Evolutionary conservation across 2,888 invertebrate genomes (phyloP), one percentile per base, ranked within the genome.

Genomic region (Crossocerus cetratus): DNA sequence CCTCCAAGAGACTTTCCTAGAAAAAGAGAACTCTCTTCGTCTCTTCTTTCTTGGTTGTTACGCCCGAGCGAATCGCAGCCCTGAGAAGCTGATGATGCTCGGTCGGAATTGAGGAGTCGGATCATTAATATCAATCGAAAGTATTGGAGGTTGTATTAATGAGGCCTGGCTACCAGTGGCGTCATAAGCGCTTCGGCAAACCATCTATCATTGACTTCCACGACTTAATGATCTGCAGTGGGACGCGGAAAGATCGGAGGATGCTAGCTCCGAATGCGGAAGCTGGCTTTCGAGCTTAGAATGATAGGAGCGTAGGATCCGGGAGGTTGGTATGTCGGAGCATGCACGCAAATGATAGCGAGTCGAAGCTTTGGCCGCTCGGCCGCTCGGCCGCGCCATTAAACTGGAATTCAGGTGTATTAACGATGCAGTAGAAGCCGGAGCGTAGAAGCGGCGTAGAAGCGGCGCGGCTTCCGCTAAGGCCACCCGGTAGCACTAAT

Each of bases 401-500:
- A 82, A 81, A 79, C 64, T 81, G 82, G 82, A 82, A 82, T 83
- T 82, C 83, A 78, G 80, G 69, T 79, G 79, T 83, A 83, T 83
- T 76, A 82, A 81, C 77, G 81, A 80, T 74, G 68, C 66, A 56
- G 68, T 70, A 67, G 70, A 57, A 74, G n/a, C n/a, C n/a, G n/a
- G n/a, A n/a, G 65, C 69, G 74, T 68, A 76, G 65, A 72, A 80
- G 73, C 68, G 72, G 65, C 69, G 74, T 68, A 76, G 65, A 72
- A 80, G 73, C 68, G 72, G 61, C 64, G 65, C 69, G 32, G 32
- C 32, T 32, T 32, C 32, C 32, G 1, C 32, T 5, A 11, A 32
- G 32, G 32, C 73, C 80, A 79, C 77, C 72, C 78, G 74, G 81
- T 76, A 75, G 78, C 83, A 74, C 75, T 81, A 83, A 82, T 81